These are phyloP conservation scores for Eurystomus glaucurus DNA, from an alignment of 2,797 vertebrate species.

Conservation along the genomic window DNA sequence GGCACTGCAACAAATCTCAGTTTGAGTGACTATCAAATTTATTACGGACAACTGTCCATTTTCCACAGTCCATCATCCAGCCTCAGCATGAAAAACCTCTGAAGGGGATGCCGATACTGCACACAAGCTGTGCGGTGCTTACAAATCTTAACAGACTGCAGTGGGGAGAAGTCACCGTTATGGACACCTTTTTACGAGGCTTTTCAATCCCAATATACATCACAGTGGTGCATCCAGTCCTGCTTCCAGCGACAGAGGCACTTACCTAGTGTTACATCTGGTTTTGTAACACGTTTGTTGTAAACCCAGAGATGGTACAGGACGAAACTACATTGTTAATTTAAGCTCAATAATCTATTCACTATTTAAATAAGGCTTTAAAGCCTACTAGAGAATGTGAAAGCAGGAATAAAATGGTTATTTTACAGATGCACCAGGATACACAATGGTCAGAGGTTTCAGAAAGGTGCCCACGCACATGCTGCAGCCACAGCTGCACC, in stretches of 20 bases:
- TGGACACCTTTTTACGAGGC: accelerated
- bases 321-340: neutral
- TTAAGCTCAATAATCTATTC: neutral
- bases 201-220: neutral
- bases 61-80: neutral
- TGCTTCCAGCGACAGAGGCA: neutral
- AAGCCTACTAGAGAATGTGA: neutral
- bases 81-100: neutral
- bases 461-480: neutral
- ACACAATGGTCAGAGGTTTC: neutral
- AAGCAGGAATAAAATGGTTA: neutral
- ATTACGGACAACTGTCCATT: neutral
- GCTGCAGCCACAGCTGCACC: neutral
- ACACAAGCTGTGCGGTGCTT: neutral
- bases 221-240: neutral
- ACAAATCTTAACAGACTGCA: neutral
- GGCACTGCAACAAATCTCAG: neutral
- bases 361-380: neutral
- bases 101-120: neutral
- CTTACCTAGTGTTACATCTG: neutral
- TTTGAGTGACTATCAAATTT: neutral
- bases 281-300: accelerated
- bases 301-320: neutral
- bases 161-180: neutral
- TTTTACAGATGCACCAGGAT: neutral